phyloP scores from a whole-genome alignment of 2,888 invertebrate species.

The Archips crataeganus region DNA sequence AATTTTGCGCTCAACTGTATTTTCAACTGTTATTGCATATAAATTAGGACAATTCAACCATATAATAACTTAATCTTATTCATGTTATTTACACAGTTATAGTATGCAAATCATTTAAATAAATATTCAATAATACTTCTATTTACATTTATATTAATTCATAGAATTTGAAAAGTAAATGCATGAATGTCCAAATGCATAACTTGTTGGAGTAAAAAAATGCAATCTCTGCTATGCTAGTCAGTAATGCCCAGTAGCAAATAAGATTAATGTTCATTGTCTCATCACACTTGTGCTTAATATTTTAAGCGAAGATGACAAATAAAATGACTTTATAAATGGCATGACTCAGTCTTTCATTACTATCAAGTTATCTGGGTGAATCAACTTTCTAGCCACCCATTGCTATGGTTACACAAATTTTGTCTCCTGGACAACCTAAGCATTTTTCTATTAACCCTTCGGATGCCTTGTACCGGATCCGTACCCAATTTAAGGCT shows the following conservation, averaged over 20 bases:
- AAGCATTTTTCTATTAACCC: too few relatives aligned
- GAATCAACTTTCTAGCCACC: too few relatives aligned
- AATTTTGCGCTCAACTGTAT: slow-evolving; percentile 66
- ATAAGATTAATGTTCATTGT: slow-evolving; percentile 55
- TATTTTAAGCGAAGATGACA: slow-evolving; percentile 65
- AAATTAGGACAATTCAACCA: slow-evolving; percentile 34
- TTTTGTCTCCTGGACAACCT: too few relatives aligned
- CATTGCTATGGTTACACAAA: too few relatives aligned
- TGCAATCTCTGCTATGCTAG: slow-evolving; percentile 70
- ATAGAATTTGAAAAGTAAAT: slow-evolving; percentile 56
- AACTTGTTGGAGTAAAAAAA: slow-evolving; percentile 57
- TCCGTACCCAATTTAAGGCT: too few relatives aligned
- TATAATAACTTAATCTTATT: slow-evolving; percentile 29
- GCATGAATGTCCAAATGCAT: slow-evolving; percentile 51
- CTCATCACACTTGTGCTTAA: slow-evolving; percentile 68
- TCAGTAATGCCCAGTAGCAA: slow-evolving; percentile 68
- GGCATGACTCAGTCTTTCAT: slow-evolving; percentile 82
- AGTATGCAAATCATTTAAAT: slow-evolving; percentile 55
- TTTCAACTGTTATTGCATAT: slow-evolving; percentile 50
- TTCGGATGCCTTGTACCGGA: too few relatives aligned
- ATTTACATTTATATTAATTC: slow-evolving; percentile 60
- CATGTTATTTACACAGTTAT: slow-evolving; percentile 64
- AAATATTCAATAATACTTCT: slow-evolving; percentile 55
- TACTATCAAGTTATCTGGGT: slow-evolving; percentile 45
- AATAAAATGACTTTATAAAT: slow-evolving; percentile 72